Conservation (phyloP, 1,140 invertebrate genomes). For the Lethocerus indicus region DNA sequence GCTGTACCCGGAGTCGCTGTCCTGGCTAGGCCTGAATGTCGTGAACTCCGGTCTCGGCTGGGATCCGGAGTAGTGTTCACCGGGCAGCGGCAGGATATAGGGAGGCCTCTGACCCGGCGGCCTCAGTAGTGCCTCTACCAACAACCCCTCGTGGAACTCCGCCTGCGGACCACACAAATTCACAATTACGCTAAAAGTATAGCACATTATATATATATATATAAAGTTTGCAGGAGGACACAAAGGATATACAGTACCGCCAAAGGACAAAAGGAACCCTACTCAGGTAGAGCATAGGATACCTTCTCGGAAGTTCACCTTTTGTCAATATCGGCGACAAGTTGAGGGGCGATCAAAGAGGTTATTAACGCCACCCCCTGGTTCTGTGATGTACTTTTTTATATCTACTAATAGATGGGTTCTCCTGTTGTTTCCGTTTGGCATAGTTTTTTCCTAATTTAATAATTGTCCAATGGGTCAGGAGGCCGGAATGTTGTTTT, state of each 20-base stretch:
- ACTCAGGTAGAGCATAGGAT: slow-evolving; percentile 19
- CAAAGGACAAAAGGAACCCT: no score
- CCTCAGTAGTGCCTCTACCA: slow-evolving; percentile 43
- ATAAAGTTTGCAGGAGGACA: no score
- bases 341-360: no score
- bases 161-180: slow-evolving; percentile 32
- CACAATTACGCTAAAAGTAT: no score
- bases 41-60: slow-evolving; percentile 16
- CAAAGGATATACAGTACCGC: no score
- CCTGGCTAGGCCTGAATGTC: slow-evolving; percentile 21
- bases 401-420: no score
- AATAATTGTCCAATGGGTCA: not conserved
- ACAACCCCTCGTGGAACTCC: slow-evolving; percentile 46
- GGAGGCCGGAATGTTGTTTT: not conserved
- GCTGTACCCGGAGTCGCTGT: slow-evolving; percentile 49
- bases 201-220: no score
- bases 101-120: slow-evolving; percentile 26
- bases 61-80: no score
- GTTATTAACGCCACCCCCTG: no score
- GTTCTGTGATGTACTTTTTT: no score
- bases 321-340: slow-evolving; percentile 17
- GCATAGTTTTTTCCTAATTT: not conserved
- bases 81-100: slow-evolving; percentile 28
- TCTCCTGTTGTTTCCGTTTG: slow-evolving; percentile 8
- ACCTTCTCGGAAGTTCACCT: slow-evolving; percentile 19